Evolutionary conservation across 2,113 vertebrate genomes (phyloP), one percentile per base, ranked within the genome.

Genomic region (Psophia crepitans): DNA sequence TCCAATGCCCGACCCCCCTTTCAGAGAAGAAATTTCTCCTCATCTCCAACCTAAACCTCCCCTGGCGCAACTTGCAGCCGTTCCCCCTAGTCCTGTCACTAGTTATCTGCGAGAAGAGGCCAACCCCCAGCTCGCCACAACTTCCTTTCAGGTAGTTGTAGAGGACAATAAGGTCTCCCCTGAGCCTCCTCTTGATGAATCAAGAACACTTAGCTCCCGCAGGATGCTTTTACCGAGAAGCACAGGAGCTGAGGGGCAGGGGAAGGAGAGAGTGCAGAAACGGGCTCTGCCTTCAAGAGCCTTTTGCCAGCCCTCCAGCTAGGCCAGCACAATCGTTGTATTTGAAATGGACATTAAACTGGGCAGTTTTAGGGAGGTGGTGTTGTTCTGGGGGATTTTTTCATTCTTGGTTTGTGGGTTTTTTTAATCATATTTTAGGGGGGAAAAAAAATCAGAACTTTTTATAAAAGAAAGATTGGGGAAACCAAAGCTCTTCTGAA

Each of bases 271-370:
- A 21, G 10, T 5, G 41, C 73, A 49, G 35, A n/a, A 81, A 54
- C 0, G 7, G 74, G 32, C 20, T 90, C 49, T 76, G 61, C 23
- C 57, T 76, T 39, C 35, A 39, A 2, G 35, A 63, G 41, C 28
- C 28, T 63, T 49, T n/a, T 43, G 49, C 11, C 41, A 75, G 54
- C 17, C 19, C 5, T 17, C 35, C 27, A 48, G 32, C 12, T 6
- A 63, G 30, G 51, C 30, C 32, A 76, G 14, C 17, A 75, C 5
- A 65, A 24, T 15, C 1, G 0, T 0, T 46, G 4, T 2, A 84
- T 24, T 33, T 82, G 21, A 84, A 80, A 89, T 2, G 21, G 13
- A 7, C 14, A 43, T 13, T 27, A 53, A 84, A 78, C 10, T 32
- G 12, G 14, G 44, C 23, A 35, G 77, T 56, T 77, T 56, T 3